Evolutionary conservation across 2,888 invertebrate genomes (phyloP), one percentile per base, ranked within the genome.

Genomic region (Unio delphinus): DNA sequence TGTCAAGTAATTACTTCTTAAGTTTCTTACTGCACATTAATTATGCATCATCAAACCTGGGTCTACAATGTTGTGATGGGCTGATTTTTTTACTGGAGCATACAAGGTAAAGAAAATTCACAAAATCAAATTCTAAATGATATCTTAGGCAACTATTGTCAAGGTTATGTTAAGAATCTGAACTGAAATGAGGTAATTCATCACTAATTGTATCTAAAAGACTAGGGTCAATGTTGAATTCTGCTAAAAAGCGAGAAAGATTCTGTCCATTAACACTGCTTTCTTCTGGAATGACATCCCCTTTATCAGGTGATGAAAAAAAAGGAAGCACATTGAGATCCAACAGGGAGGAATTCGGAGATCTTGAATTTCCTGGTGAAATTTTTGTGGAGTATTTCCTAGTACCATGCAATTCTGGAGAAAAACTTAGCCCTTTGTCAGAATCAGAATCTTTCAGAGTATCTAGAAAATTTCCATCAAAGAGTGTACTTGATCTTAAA

Each of bases 391-490:
- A 63, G 34, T 58, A 63, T 67, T 73, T 77, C 20, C 65, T 68
- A 18, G 28, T 55, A 26, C 61, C 64, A 34, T n/a, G 64, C 17
- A 66, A 55, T 58, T 79, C 72, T 28, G 76, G 79, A 34, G 79
- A 78, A 2, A 74, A 65, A 17, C 74, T 68, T 30, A 73, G 54
- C 59, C 61, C 68, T 68, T 76, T 79, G 30, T 64, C 73, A 58
- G 67, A 59, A 34, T 70, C 70, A 54, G 62, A 65, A 63, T 80
- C 81, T n/a, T 62, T 74, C 34, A 82, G 65, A 62, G 75, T 74
- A 55, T 83, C 83, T 54, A 83, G 64, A 64, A 83, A 83, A 68
- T 80, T 82, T 23, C 74, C 78, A 55, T 83, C 83, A 61, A 82
- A 74, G 45, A 81, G 56, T n/a, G 72, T 72, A 57, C 67, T 67